Conservation (phyloP, 2,113 vertebrate species). For the Rynchops niger region DNA sequence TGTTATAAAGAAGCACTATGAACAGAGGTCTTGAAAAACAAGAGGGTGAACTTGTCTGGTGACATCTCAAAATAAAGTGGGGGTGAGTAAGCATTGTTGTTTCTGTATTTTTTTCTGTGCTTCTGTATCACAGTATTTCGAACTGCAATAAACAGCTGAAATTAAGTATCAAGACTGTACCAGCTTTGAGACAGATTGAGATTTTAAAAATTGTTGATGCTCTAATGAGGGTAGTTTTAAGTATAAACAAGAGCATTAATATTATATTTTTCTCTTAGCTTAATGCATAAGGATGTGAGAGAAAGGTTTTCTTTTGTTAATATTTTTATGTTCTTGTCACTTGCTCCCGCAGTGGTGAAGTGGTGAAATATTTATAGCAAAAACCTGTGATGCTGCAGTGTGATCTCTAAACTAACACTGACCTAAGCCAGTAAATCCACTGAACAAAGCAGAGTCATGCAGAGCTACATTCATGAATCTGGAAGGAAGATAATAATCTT, state of each 20-base stretch:
- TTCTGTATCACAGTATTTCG: background rate
- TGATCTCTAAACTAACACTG: background rate
- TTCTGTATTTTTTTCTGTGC: background rate
- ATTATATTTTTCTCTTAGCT: background rate
- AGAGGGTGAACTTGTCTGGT: background rate
- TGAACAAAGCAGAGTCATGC: background rate
- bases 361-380: background rate
- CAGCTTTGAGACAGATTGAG: background rate
- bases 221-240: background rate
- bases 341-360: background rate
- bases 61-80: background rate
- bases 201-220: background rate
- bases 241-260: background rate
- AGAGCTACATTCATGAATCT: background rate
- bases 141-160: background rate
- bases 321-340: background rate
- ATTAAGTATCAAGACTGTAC: background rate
- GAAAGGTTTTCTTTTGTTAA: background rate
- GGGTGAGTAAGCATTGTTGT: background rate
- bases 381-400: background rate
- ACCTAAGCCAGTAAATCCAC: background rate
- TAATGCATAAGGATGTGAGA: background rate
- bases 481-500: background rate
- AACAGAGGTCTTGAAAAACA: background rate
- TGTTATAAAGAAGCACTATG: background rate